Conservation (phyloP, 2,113 vertebrate genomes). For the Phaethon lepturus region DNA sequence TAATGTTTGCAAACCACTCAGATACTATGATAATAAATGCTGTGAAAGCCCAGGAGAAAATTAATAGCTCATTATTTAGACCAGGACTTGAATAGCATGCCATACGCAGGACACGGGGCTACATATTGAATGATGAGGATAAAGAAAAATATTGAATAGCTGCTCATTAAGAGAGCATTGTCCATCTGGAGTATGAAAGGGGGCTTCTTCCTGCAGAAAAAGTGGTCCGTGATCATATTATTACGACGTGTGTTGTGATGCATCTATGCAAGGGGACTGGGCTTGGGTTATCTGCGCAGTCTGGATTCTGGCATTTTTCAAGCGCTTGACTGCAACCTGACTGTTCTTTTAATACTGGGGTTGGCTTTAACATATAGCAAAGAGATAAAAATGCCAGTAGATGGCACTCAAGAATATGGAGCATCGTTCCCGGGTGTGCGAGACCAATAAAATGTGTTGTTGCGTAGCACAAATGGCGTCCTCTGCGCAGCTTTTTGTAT, state of each 20-base stretch:
- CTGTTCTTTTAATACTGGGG: not conserved
- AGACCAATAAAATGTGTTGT: not conserved
- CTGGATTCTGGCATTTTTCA: slow-evolving; percentile 28
- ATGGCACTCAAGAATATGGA: slow-evolving; percentile 66
- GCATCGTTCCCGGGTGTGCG: not conserved
- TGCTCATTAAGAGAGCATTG: slow-evolving; percentile 45
- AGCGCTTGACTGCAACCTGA: not conserved
- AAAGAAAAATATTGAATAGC: slow-evolving; percentile 67
- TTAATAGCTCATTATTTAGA: slow-evolving; percentile 70
- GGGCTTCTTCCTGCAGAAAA: not conserved
- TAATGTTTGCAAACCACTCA: slow-evolving; percentile 52
- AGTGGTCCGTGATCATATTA: not conserved
- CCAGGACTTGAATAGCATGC: slow-evolving; percentile 45
- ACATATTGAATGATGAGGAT: slow-evolving; percentile 62
- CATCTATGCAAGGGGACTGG: not conserved
- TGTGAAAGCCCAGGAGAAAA: slow-evolving; percentile 68
- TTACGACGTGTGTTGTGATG: not conserved
- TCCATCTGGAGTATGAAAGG: slow-evolving; percentile 21
- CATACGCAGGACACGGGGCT: slow-evolving; percentile 16
- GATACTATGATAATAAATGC: slow-evolving; percentile 57
- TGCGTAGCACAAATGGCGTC: slow-evolving; percentile 49
- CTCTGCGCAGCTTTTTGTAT: not conserved
- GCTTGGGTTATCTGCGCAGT: not conserved
- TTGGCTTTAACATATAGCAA: slow-evolving; percentile 1
- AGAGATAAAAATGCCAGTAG: slow-evolving; percentile 52